These are phyloP conservation scores for Melieria crassipennis DNA, from an alignment of 2,888 invertebrate genomes.

Conservation along the genomic window DNA sequence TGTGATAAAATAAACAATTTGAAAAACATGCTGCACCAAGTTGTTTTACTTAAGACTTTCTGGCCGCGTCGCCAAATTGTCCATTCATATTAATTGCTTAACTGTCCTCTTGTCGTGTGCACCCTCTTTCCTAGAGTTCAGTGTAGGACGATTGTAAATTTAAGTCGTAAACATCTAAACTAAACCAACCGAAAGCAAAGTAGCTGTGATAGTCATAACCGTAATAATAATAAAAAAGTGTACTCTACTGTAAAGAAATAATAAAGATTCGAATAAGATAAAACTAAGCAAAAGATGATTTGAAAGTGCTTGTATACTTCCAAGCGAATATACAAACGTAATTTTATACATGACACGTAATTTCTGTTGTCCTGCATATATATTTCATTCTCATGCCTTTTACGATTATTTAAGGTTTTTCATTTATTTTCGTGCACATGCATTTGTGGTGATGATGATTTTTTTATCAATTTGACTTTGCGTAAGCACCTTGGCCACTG, in stretches of 20 bases:
- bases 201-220: slow-evolving; percentile 20
- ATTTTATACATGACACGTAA: too few relatives aligned
- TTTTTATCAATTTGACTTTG: not conserved
- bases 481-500: slow-evolving; percentile 2
- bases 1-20: too few relatives aligned
- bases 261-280: slow-evolving; percentile 21
- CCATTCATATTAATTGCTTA: too few relatives aligned
- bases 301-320: not conserved
- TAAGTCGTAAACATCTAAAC: slow-evolving; percentile 10
- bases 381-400: too few relatives aligned
- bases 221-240: slow-evolving; percentile 10
- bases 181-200: not conserved
- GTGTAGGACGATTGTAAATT: not conserved
- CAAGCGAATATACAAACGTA: not conserved
- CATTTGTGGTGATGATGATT: slow-evolving; percentile 15
- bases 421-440: not conserved
- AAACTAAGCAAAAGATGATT: slow-evolving; percentile 7
- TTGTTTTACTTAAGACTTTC: too few relatives aligned
- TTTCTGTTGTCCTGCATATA: too few relatives aligned
- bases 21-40: too few relatives aligned
- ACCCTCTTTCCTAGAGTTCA: too few relatives aligned
- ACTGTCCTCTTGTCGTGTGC: too few relatives aligned
- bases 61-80: too few relatives aligned
- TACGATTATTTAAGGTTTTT: too few relatives aligned
- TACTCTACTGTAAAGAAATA: slow-evolving; percentile 10